Base-by-base conservation (phyloP, 2,113 vertebrate species). In the Platysteira castanea region DNA sequence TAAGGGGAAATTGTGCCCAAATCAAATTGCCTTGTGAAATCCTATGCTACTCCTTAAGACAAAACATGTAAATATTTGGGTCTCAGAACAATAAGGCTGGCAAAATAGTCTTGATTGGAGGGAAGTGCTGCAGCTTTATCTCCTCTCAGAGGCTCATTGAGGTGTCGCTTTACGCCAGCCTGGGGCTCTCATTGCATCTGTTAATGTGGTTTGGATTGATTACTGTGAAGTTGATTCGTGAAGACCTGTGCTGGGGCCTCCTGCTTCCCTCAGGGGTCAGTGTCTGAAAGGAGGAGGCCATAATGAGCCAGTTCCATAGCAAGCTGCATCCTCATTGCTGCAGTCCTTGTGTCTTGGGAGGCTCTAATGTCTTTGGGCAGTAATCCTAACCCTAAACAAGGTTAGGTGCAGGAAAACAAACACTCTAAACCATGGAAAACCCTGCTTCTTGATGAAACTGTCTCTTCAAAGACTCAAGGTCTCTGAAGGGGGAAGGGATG, bases 41-140 rank as follows among this genome's bases (percentile, higher is more conserved):
- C 95, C 67, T 96, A 99, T 97, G 98, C 97, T 95, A 91, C 98
- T 98, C 97, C 99, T 99, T 99, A 99, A 99, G 98, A 97, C 92
- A 95, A 98, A 98, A 98, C 97, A 99, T 99, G 99, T 99, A 99
- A 99, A 99, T 99, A 99, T 99, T 99, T 99, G 98, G 97, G 97
- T 96, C 89, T 98, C 98, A 98, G 98, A 97, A 98, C 98, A 98
- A 98, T 99, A 99, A 98, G 98, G 98, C 98, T 98, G 98, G 97
- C 98, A 98, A 99, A 99, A 98, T 96, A 97, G 97, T 97, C 98
- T 98, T 99, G 98, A 98, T 98, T 98, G 98, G 98, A 98, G 98
- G 98, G 98, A 99, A 99, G 98, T 98, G 94, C 98, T 98, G 97
- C 98, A 98, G 98, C 97, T 96, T 93, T 93, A 95, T 97, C 97